phyloP scores from a whole-genome alignment of 2,113 vertebrate species.

The Gallinago media region DNA sequence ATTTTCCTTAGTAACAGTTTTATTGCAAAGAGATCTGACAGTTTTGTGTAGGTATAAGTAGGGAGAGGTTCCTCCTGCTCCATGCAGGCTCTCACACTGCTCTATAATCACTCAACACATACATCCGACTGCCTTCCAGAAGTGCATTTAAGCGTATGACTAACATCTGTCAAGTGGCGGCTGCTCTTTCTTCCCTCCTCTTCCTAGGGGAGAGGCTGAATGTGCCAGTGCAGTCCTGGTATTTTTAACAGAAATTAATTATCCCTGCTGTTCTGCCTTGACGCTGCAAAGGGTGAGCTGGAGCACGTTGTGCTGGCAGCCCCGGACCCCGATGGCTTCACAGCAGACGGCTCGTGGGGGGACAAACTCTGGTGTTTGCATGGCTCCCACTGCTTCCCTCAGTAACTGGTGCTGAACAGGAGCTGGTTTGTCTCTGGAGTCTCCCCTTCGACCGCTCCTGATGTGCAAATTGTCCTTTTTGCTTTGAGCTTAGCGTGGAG shows the following conservation, averaged over 20 bases:
- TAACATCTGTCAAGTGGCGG: background rate
- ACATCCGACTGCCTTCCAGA: background rate
- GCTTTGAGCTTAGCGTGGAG: background rate
- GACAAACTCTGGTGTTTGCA: background rate
- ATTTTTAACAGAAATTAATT: slow-evolving; percentile 23
- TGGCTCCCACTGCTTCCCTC: background rate
- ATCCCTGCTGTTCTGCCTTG: background rate
- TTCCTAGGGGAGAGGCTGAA: background rate
- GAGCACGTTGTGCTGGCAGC: background rate
- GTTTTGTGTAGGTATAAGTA: background rate
- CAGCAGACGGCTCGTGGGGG: background rate
- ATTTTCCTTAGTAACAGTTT: background rate
- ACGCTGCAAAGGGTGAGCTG: background rate
- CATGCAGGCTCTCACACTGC: background rate
- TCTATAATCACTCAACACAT: background rate
- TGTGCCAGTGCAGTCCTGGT: background rate
- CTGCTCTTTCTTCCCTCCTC: background rate
- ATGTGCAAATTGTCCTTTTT: background rate
- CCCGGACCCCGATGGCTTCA: rapidly evolving
- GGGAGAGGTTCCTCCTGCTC: background rate
- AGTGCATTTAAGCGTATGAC: background rate
- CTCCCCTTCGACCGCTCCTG: background rate
- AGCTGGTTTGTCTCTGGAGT: background rate
- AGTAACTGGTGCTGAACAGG: background rate
- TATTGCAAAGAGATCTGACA: background rate